Base-by-base conservation (phyloP, 1,140 invertebrate species). In the Megalopta genalis region DNA sequence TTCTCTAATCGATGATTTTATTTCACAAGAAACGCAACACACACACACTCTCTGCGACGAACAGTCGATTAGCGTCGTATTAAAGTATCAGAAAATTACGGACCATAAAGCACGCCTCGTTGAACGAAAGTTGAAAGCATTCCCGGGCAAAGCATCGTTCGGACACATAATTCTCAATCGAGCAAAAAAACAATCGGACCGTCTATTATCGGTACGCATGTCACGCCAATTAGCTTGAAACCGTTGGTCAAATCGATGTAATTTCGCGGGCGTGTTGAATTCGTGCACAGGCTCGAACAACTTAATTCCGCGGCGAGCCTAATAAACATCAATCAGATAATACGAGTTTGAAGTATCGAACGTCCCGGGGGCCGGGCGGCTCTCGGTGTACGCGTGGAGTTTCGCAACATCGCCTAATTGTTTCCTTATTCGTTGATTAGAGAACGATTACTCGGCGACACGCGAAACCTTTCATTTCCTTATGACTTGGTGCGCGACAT, bases 401-500 rank as follows among this genome's bases (percentile, higher is more conserved):
- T 71, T 62, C 46, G 37, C n/a, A 37, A 37, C n/a, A 6, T 54
- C 59, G 54, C 42, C 42, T 77, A 77, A 77, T 77, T 71, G 68
- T 71, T 71, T 71, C 68, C 68, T 77, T 77, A 77, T 77, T 23
- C 68, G 68, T 54, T 16, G 76, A 65, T 59, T 23, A 37, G 59
- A 46, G 12, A 10, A 25, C 63, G 21, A 73, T 73, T 79, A 59
- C 21, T 65, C 74, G 49, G 79, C 42, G 66, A 77, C 62, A 81
- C 79, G 79, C 79, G 67, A 73, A 63, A 82, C 69, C 66, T 72
- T 82, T 82, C 76, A 57, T 82, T 82, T 82, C 68, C 80, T 78
- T 78, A 72, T 78, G 68, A 72, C 63, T n/a, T 57, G 52, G 78
- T 81, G 80, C 78, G 85, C 73, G 80, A 82, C 77, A 82, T 85